phyloP scores from a whole-genome alignment of 2,888 invertebrate genomes.

The Ephialtes manifestator region DNA sequence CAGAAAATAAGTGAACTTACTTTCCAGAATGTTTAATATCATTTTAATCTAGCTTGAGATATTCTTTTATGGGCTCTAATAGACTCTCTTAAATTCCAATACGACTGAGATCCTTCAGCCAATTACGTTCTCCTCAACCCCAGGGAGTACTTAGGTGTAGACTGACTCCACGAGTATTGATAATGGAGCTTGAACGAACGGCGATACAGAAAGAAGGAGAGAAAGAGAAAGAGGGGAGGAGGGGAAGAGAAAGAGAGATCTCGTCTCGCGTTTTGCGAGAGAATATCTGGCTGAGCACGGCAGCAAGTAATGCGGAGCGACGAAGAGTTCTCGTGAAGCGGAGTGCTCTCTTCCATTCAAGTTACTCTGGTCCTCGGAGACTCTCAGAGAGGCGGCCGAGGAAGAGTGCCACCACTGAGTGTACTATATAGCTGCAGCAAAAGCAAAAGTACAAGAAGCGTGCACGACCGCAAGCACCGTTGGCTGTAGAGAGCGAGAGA shows the following conservation, averaged over 20 bases:
- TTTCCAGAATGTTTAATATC: background rate
- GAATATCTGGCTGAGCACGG: constrained; percentile 3
- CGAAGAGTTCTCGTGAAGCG: constrained; percentile 49
- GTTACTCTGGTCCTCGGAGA: constrained; percentile 61
- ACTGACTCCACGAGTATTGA: constrained; percentile 10
- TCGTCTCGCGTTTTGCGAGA: constrained; percentile 6
- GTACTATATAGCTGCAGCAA: constrained; percentile 32
- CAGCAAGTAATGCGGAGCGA: constrained; percentile 41
- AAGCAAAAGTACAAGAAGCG: constrained; percentile 68
- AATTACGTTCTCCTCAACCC: constrained; percentile 17
- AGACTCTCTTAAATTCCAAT: constrained; percentile 4
- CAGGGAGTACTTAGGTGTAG: background rate
- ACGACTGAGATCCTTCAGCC: constrained; percentile 8
- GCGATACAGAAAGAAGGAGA: constrained; percentile 2
- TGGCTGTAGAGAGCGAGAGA: constrained; percentile 59
- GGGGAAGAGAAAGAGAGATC: background rate
- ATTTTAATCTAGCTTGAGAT: background rate
- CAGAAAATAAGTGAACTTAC: background rate
- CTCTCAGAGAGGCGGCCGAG: constrained; percentile 41
- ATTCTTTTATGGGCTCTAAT: background rate
- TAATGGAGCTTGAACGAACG: constrained; percentile 19
- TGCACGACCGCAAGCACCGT: constrained; percentile 70
- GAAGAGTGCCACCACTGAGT: constrained; percentile 34
- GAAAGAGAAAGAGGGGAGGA: background rate
- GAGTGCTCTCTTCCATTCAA: constrained; percentile 65